Conservation (phyloP, 2,888 invertebrate genomes). For the Spodoptera exigua region DNA sequence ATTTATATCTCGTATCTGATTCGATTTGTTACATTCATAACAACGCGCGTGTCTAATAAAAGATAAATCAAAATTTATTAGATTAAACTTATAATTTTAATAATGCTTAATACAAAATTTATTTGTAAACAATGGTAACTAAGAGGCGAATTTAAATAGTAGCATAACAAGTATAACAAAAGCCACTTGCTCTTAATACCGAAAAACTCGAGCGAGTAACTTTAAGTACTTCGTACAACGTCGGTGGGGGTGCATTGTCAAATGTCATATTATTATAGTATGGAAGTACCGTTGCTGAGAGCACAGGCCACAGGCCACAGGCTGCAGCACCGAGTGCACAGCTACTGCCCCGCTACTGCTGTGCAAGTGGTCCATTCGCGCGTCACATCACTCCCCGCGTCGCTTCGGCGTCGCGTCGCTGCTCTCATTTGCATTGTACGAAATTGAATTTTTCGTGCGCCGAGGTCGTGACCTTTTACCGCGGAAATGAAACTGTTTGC, state of each 20-base stretch:
- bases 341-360: slow-evolving; percentile 1
- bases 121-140: no score
- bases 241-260: slow-evolving; percentile 20
- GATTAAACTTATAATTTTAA: no score
- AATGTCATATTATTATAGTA: slow-evolving; percentile 21
- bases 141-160: no score
- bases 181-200: no score
- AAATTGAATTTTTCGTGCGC: slow-evolving; percentile 47
- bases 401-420: slow-evolving; percentile 8
- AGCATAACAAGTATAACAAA: no score
- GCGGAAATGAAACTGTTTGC: background rate
- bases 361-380: slow-evolving; percentile 1
- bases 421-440: slow-evolving; percentile 41
- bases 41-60: background rate
- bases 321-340: slow-evolving; percentile 31
- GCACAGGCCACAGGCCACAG: background rate
- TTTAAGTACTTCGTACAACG: no score
- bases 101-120: no score
- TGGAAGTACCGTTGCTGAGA: slow-evolving; percentile 13
- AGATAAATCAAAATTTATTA: no score
- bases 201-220: no score
- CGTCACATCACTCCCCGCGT: background rate
- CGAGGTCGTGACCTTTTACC: slow-evolving; percentile 23
- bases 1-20: slow-evolving; percentile 20
- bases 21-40: slow-evolving; percentile 3